Evolutionary conservation across 1,140 invertebrate genomes (phyloP).

Genomic region (Drosophila pandora): DNA sequence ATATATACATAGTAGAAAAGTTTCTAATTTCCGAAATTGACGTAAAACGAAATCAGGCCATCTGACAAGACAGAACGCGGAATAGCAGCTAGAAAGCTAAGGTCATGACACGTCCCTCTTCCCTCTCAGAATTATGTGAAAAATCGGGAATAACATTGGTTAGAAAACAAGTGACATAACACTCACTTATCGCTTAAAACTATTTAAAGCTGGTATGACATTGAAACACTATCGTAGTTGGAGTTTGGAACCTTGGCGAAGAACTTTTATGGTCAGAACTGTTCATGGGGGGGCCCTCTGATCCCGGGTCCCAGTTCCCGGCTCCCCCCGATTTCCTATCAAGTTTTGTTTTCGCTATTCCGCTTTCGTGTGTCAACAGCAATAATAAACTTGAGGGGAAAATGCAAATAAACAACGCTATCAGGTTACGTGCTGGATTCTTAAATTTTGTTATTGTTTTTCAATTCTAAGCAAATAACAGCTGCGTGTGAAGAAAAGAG

Average conservation of each 20-base stretch:
- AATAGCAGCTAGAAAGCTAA: slow-evolving; percentile 24
- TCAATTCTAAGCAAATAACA: slow-evolving; percentile 21
- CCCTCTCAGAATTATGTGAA: background rate
- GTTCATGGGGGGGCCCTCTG: slow-evolving; percentile 2
- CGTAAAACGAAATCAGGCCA: slow-evolving; percentile 45
- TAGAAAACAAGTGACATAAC: slow-evolving; percentile 24
- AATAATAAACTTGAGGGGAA: slow-evolving; percentile 28
- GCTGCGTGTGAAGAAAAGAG: slow-evolving; percentile 1
- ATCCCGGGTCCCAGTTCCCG: background rate
- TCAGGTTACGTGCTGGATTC: slow-evolving; percentile 41
- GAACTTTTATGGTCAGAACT: slow-evolving; percentile 9
- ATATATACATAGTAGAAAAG: background rate
- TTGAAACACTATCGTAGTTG: slow-evolving; percentile 23
- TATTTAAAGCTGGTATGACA: slow-evolving; percentile 34
- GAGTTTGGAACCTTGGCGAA: slow-evolving; percentile 26
- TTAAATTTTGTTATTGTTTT: slow-evolving; percentile 16
- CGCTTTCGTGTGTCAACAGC: slow-evolving; percentile 37
- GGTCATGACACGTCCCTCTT: slow-evolving; percentile 5
- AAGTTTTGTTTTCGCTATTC: slow-evolving; percentile 30
- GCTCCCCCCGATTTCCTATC: slow-evolving; percentile 19
- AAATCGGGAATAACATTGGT: slow-evolving; percentile 5
- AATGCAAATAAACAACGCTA: slow-evolving; percentile 57
- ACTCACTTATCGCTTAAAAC: slow-evolving; percentile 24
- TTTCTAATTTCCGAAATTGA: slow-evolving; percentile 20
- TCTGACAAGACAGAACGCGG: slow-evolving; percentile 24